These are phyloP conservation scores for Epinephelus coioides DNA, from an alignment of 2,797 vertebrate genomes.

Conservation along the genomic window DNA sequence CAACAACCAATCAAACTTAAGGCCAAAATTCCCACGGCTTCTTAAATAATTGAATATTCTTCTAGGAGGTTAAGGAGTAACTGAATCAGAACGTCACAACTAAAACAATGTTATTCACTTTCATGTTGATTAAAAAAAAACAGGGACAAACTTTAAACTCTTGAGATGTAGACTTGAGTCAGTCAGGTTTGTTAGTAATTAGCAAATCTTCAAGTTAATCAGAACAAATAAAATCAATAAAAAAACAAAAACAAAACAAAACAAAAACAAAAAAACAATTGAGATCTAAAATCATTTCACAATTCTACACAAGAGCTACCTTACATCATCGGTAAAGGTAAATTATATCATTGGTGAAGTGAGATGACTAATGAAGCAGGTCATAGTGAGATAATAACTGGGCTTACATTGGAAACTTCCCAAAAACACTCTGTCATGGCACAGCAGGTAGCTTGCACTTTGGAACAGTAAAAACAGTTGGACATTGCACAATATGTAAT, in stretches of 20 bases:
- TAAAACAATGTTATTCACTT: conserved; percentile 22
- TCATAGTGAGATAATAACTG: neutral
- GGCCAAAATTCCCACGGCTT: conserved; percentile 55
- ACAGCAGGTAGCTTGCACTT: conserved; percentile 83
- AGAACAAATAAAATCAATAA: conserved; percentile 19
- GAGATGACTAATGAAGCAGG: conserved; percentile 6
- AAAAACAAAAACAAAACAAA: neutral
- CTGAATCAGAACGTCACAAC: conserved; percentile 30
- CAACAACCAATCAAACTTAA: conserved; percentile 57
- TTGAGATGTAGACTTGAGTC: conserved; percentile 25
- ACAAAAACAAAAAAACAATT: neutral
- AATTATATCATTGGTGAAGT: conserved; percentile 8
- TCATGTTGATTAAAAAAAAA: neutral
- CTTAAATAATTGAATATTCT: conserved; percentile 48
- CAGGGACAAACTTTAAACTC: conserved; percentile 1
- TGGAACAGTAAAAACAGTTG: conserved; percentile 64
- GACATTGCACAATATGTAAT: conserved; percentile 75
- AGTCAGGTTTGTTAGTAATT: conserved; percentile 38
- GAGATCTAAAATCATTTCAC: conserved; percentile 18
- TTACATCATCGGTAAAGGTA: conserved; percentile 17
- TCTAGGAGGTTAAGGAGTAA: conserved; percentile 12
- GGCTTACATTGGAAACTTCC: conserved; percentile 13
- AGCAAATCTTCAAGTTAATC: conserved; percentile 37
- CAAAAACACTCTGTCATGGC: conserved; percentile 72
- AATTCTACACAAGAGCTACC: neutral